Percentiles rank a stretch among this genome's conserved stretches.
These are phyloP conservation scores for Garrulus glandarius DNA, from an alignment of 2,797 vertebrate species.

Conservation along the genomic window DNA sequence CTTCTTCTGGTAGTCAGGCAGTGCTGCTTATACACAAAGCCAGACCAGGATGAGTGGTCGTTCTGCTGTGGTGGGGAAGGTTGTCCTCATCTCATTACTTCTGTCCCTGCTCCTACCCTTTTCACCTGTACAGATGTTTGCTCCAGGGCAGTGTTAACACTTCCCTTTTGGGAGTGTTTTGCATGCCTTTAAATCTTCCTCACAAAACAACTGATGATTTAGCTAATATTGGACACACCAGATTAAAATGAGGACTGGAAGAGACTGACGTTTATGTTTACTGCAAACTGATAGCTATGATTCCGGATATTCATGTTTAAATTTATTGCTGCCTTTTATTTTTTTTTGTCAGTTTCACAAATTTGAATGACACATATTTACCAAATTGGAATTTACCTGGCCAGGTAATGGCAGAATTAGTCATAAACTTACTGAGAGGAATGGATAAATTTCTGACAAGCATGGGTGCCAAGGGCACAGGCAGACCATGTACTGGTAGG, in stretches of 20 bases:
- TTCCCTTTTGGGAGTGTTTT: neutral
- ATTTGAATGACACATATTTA: neutral
- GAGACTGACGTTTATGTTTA: neutral
- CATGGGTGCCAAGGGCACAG: neutral
- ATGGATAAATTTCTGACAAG: neutral
- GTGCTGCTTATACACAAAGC: neutral
- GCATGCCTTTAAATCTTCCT: neutral
- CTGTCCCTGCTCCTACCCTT: neutral
- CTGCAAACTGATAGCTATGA: neutral
- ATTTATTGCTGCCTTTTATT: neutral
- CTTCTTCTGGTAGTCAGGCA: neutral
- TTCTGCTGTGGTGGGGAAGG: neutral
- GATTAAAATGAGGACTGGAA: neutral
- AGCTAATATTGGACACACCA: neutral
- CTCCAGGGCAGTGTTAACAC: neutral
- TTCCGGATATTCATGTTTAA: neutral
- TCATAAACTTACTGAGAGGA: neutral
- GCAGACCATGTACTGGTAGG: neutral
- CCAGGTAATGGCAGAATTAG: neutral
- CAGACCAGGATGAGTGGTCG: neutral
- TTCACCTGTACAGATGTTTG: neutral
- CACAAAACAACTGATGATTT: neutral
- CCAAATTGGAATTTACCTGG: neutral
- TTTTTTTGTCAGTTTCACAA: neutral
- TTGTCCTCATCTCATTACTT: neutral